Evolutionary conservation across 2,888 invertebrate genomes (phyloP).

Genomic region (Scaptomyza reducta): DNA sequence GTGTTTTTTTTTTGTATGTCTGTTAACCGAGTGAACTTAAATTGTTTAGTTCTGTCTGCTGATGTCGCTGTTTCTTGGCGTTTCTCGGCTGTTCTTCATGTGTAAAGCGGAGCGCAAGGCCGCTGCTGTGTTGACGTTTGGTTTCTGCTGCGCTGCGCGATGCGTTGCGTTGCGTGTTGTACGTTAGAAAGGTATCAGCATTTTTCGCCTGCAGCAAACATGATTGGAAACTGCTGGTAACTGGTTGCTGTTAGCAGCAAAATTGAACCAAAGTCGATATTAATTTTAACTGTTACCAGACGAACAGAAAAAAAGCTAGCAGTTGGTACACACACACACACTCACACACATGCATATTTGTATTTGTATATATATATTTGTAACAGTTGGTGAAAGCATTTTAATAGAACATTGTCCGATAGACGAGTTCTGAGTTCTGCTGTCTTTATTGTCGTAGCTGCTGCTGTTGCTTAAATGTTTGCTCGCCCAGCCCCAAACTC

Average conservation of each 20-base stretch:
- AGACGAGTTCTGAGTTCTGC: conserved; percentile 9
- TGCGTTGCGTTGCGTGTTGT: conserved; percentile 13
- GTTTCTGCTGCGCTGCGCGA: conserved; percentile 7
- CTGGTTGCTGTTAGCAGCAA: conserved; percentile 31
- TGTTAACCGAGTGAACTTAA: conserved; percentile 76
- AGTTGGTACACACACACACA: no score
- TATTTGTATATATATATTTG: no score
- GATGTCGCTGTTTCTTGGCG: conserved; percentile 35
- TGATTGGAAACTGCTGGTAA: conserved; percentile 9
- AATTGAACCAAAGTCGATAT: conserved; percentile 30
- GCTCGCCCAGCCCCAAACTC: conserved; percentile 26
- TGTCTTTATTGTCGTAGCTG: conserved; percentile 17
- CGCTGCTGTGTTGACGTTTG: conserved; percentile 29
- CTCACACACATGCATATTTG: not conserved
- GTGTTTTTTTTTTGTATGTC: conserved; percentile 32
- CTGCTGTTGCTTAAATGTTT: conserved; percentile 26
- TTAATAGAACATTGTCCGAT: conserved; percentile 49
- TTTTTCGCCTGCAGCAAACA: conserved; percentile 24
- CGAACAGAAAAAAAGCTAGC: conserved; percentile 41
- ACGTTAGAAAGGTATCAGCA: conserved; percentile 47
- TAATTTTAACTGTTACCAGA: conserved; percentile 43
- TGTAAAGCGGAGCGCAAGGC: conserved; percentile 41
- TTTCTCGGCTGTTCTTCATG: conserved; percentile 45
- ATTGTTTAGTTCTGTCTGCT: conserved; percentile 60
- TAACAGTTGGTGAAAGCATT: conserved; percentile 47